Base-by-base conservation (phyloP, 1,140 invertebrate genomes). In the Neuroterus valhalla region DNA sequence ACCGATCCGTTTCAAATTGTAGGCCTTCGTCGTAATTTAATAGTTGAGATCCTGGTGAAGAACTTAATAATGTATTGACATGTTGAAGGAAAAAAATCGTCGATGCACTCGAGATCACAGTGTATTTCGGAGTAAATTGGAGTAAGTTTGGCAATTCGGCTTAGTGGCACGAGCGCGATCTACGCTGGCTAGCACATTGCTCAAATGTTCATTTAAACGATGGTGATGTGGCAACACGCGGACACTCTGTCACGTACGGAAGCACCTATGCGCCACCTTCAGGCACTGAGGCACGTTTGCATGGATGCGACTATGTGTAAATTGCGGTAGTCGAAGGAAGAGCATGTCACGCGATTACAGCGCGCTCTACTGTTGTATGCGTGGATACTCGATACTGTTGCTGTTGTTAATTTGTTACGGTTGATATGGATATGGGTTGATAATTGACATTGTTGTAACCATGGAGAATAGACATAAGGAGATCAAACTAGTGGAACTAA, bases 201-300 rank as follows among this genome's bases (percentile, higher is more conserved):
- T 71, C 78, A 80, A 81, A 82, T 82, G 82, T 85, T 80, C 78
- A 81, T 79, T 82, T 77, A 55, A 55, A 55, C 52, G 71, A 81
- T 88, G 87, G 80, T 88, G 87, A 88, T 88, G 87, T 88, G 87
- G 87, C 87, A 88, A 87, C 87, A 88, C 87, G 87, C 86, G 83
- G 85, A 38, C 86, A 88, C 81, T 81, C 78, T 79, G 78, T 50
- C 48, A n/a, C n/a, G n/a, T n/a, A n/a, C n/a, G n/a, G n/a, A n/a
- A n/a, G n/a, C n/a, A n/a, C n/a, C n/a, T n/a, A n/a, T n/a, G n/a
- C n/a, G n/a, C n/a, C n/a, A n/a, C n/a, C n/a, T n/a, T n/a, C n/a
- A n/a, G n/a, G n/a, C n/a, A n/a, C n/a, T n/a, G n/a, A n/a, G n/a
- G n/a, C n/a, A n/a, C n/a, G n/a, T n/a, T n/a, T n/a, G n/a, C n/a